Evolutionary conservation across 2,888 invertebrate genomes (phyloP).

Genomic region (Zaprionus bogoriensis): DNA sequence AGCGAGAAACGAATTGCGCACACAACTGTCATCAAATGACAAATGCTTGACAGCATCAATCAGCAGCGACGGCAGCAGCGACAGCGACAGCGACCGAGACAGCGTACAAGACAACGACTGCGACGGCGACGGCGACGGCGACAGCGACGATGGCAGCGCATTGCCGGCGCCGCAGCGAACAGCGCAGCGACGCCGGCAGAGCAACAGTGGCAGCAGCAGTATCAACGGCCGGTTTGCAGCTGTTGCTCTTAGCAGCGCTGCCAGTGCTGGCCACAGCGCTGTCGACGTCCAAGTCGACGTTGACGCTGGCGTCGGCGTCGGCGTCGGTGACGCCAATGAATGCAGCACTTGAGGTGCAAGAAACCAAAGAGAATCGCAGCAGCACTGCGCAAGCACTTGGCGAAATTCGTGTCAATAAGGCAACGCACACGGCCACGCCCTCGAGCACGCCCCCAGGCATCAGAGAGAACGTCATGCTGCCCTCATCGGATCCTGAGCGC

Average conservation of each 20-base stretch:
- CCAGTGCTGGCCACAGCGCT: constrained; percentile 27
- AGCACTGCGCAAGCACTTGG: constrained; percentile 38
- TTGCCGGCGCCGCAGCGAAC: constrained; percentile 61
- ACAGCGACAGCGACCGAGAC: constrained; percentile 56
- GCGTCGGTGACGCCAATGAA: no score
- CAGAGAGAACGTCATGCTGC: constrained; percentile 81
- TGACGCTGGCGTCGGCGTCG: constrained; percentile 11
- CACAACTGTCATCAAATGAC: constrained; percentile 82
- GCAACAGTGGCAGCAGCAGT: constrained; percentile 20
- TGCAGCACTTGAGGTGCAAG: constrained; percentile 21
- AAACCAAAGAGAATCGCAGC: constrained; percentile 47
- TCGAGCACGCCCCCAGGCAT: constrained; percentile 54
- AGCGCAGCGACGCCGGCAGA: constrained; percentile 59
- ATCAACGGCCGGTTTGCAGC: constrained; percentile 19
- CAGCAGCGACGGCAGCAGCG: constrained; percentile 62
- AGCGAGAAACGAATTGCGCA: constrained; percentile 80
- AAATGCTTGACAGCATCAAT: constrained; percentile 82
- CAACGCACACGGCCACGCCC: constrained; percentile 30
- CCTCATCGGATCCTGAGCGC: constrained; percentile 81
- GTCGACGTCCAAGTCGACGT: constrained; percentile 24
- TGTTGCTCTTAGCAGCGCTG: constrained; percentile 31
- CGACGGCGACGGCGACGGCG: constrained; percentile 5
- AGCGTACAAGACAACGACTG: no score
- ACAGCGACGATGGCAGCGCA: constrained; percentile 53
- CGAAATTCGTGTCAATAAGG: constrained; percentile 48